These are phyloP conservation scores for Cossypha polioptera DNA, from an alignment of 2,797 vertebrate species.

Conservation along the genomic window DNA sequence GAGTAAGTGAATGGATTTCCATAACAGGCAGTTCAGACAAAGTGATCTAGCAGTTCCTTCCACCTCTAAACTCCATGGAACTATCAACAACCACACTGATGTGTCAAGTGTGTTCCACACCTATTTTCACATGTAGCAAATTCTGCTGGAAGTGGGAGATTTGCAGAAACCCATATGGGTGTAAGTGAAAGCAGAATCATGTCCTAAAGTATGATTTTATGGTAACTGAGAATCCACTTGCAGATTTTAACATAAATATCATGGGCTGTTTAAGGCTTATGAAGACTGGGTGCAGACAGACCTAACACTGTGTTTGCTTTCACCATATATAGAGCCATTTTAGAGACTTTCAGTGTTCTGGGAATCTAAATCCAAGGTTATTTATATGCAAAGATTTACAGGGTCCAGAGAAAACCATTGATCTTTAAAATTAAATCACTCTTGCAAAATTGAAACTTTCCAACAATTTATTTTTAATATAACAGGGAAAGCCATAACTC, in stretches of 20 bases:
- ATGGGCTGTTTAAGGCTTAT: neutral
- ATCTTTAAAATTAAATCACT: slow-evolving; percentile 25
- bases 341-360: neutral
- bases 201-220: neutral
- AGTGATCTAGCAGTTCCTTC: neutral
- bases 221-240: neutral
- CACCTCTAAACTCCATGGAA: neutral
- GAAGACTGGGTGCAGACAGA: neutral
- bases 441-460: slow-evolving; percentile 16
- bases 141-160: neutral
- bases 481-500: neutral
- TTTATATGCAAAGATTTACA: slow-evolving; percentile 15
- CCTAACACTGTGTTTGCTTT: neutral
- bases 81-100: neutral
- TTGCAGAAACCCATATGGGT: neutral
- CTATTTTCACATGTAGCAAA: neutral
- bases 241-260: slow-evolving; percentile 5
- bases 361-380: slow-evolving; percentile 5
- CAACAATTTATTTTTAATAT: neutral
- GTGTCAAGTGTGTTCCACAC: neutral
- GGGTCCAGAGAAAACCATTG: neutral
- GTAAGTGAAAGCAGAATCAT: neutral
- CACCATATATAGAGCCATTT: neutral
- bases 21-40: neutral
- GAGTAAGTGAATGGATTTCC: neutral